phyloP scores from a whole-genome alignment of 2,888 invertebrate genomes.

The Andrena flavipes region DNA sequence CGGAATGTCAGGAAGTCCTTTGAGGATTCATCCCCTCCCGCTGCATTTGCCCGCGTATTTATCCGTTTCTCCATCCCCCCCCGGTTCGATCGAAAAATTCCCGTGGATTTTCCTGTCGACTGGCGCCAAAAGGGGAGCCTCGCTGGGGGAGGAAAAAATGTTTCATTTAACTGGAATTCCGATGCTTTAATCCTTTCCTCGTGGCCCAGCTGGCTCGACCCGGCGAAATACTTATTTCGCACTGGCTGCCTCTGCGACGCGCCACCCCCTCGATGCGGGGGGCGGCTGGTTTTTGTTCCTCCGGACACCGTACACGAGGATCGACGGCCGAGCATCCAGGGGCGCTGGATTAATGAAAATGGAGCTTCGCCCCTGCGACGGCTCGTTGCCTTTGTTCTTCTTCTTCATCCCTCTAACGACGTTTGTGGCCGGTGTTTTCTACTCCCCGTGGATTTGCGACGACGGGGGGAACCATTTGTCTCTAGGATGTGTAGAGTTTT shows the following conservation, averaged over 20 bases:
- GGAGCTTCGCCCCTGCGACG: background rate
- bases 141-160: background rate
- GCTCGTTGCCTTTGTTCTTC: constrained; percentile 13
- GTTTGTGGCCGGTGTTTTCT: background rate
- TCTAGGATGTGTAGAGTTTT: too few species aligned
- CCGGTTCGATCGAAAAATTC: background rate
- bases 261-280: background rate
- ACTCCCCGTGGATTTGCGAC: too few species aligned
- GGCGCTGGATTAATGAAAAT: constrained; percentile 10
- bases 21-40: constrained; percentile 21
- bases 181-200: background rate
- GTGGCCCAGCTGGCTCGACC: background rate
- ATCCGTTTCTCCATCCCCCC: constrained; percentile 7
- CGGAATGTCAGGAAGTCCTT: constrained; percentile 49
- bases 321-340: background rate
- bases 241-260: background rate
- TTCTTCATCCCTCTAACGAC: constrained; percentile 19
- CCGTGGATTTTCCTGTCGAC: background rate
- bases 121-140: background rate
- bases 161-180: constrained; percentile 1
- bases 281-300: background rate
- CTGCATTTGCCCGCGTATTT: constrained; percentile 31
- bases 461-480: too few species aligned
- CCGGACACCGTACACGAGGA: background rate
- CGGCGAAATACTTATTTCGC: background rate